These are phyloP conservation scores for Samia ricini DNA, from an alignment of 1,140 invertebrate species.

Conservation along the genomic window DNA sequence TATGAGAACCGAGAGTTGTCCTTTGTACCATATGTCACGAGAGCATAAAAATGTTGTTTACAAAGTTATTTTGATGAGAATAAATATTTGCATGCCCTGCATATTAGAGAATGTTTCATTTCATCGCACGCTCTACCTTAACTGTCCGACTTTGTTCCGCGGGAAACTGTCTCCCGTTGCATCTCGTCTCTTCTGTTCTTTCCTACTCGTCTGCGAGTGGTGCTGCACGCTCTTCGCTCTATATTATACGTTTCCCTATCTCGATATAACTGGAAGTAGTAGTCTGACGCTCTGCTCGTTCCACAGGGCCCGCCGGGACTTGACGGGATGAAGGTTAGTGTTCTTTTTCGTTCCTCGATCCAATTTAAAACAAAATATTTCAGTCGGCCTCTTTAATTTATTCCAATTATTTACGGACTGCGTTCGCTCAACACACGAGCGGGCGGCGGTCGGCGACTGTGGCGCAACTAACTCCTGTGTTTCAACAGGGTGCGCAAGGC, in stretches of 20 bases:
- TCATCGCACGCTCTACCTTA: constrained; percentile 9
- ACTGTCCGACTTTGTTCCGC: constrained; percentile 2
- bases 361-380: background rate
- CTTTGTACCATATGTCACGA: constrained; percentile 70
- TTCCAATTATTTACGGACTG: background rate
- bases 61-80: constrained; percentile 74
- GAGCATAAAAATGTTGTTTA: constrained; percentile 73
- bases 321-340: constrained; percentile 83
- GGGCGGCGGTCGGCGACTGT: background rate
- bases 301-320: constrained; percentile 81
- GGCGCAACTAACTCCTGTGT: background rate
- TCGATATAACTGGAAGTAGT: background rate
- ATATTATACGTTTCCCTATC: background rate
- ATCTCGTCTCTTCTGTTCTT: background rate
- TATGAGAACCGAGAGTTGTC: constrained; percentile 66
- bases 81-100: constrained; percentile 71
- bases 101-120: constrained; percentile 44
- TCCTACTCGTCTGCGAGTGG: background rate
- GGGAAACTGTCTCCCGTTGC: background rate
- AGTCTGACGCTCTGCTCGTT: constrained; percentile 32
- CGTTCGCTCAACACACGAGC: background rate
- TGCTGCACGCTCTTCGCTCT: background rate
- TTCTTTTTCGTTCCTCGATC: background rate
- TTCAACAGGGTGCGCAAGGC: constrained; percentile 89
- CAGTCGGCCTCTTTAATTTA: background rate